Conservation (phyloP, 2,888 invertebrate species). For the Trissolcus japonicus region DNA sequence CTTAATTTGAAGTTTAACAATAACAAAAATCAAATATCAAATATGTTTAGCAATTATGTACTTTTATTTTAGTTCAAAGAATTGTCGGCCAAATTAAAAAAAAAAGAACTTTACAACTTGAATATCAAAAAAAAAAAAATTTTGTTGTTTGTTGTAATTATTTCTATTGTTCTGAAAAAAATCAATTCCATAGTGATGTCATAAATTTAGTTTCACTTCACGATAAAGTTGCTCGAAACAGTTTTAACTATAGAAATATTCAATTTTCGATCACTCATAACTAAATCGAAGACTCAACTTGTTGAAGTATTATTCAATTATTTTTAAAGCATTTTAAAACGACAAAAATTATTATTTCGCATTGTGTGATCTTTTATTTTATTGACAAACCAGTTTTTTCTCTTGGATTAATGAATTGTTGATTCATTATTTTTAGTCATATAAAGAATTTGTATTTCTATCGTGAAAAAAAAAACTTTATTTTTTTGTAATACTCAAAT, state of each 20-base stretch:
- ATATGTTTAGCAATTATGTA: no score
- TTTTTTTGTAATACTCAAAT: slow-evolving; percentile 7
- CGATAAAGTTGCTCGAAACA: slow-evolving; percentile 14
- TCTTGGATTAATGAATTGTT: no score
- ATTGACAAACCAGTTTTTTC: slow-evolving; percentile 8
- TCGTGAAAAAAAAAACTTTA: not conserved
- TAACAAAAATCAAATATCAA: no score
- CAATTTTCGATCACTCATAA: not conserved
- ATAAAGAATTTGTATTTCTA: not conserved
- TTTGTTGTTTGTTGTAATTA: no score
- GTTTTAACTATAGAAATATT: slow-evolving; percentile 14
- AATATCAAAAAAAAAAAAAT: no score
- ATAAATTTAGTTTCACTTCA: no score
- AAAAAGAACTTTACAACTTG: no score
- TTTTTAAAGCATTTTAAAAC: slow-evolving; percentile 26
- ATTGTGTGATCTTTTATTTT: slow-evolving; percentile 20
- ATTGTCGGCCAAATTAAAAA: no score
- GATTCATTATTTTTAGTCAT: not conserved
- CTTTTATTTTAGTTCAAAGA: no score
- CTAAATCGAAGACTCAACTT: not conserved
- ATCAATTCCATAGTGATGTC: no score
- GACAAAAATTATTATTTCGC: slow-evolving; percentile 12
- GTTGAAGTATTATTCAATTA: slow-evolving; percentile 3
- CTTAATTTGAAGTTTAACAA: no score
- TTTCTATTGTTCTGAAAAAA: no score